Conservation (phyloP, 64 coral and sea anemone species). For the Cladopsammia gracilis region DNA sequence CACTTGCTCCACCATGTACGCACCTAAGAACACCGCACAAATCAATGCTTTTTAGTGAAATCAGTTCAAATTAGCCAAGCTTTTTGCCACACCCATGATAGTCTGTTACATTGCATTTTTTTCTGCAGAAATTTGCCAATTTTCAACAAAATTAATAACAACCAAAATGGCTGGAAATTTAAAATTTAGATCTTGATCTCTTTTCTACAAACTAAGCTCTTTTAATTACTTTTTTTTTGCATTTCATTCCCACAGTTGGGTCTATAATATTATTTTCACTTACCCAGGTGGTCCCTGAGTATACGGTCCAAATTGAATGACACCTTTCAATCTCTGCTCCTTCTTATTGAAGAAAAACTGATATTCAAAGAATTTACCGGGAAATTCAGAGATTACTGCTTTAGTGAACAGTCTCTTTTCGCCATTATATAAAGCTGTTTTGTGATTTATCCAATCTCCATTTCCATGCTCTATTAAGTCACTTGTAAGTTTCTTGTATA, state of each 20-base stretch:
- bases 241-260: neutral
- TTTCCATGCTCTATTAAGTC: slow-evolving; percentile 62
- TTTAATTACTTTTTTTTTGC: too few relatives aligned
- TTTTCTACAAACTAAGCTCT: too few relatives aligned
- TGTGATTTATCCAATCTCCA: slow-evolving; percentile 66
- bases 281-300: slow-evolving; percentile 87
- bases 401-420: slow-evolving; percentile 76
- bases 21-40: slow-evolving; percentile 42
- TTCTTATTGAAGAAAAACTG: slow-evolving; percentile 72
- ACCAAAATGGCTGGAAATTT: too few relatives aligned
- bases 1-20: slow-evolving; percentile 98
- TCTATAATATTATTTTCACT: neutral
- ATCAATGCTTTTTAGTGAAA: too few relatives aligned
- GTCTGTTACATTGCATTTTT: too few relatives aligned
- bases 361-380: slow-evolving; percentile 94
- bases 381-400: slow-evolving; percentile 50
- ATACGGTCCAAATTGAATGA: slow-evolving; percentile 89
- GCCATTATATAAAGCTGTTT: neutral
- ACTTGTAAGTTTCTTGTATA: slow-evolving; percentile 9
- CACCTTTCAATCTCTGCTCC: slow-evolving; percentile 75
- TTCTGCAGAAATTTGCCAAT: too few relatives aligned
- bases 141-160: too few relatives aligned
- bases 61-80: too few relatives aligned
- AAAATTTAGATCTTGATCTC: too few relatives aligned
- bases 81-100: too few relatives aligned